Base-by-base conservation (phyloP, 1,140 invertebrate species). In the Rhizoglyphus robini region DNA sequence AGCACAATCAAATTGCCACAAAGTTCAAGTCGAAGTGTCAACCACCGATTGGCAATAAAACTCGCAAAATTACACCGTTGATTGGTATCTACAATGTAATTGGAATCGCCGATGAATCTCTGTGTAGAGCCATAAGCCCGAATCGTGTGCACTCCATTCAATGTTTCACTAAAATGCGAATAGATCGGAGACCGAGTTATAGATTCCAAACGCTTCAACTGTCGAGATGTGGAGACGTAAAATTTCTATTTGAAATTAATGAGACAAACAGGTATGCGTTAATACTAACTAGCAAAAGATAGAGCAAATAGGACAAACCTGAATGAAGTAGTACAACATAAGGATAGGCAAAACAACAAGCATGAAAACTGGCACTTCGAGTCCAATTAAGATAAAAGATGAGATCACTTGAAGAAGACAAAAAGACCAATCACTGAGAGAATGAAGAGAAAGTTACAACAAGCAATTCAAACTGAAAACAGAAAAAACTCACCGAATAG, bases 1-100 rank as follows among this genome's bases (percentile, higher is more conserved):
- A 96, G 83, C 66, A 96, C 90, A 68, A 96, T 88, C 38, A 88
- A 76, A 77, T 94, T 94, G 63, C 90, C 90, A 58, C 93, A 83
- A 81, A 93, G 88, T 76, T 96, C 93, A 63, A 97, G 78, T 31
- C 91, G 79, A 4, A 96, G 81, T 0, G 89, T 87, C 29, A 96
- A 77, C 93, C 93, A 97, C 29, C 83, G 83, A 76, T 90, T 92
- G 3, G 88, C 83, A 70, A 90, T 87, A 67, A 89, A 83, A 70
- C 86, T 87, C 0, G 89, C 88, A 77, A 86, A 92, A 75, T 88
- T 90, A 74, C 87, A 90, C 27, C 86, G 79, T 78, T 92, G 88
- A 79, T 93, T 93, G 71, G 84, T 83, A 77, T 94, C 89, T 46
- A 94, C 88, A 75, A 83, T 84, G 25, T 77, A 78, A 74, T 91